Conservation (phyloP, 1,140 invertebrate species). For the Camponotus pennsylvanicus region DNA sequence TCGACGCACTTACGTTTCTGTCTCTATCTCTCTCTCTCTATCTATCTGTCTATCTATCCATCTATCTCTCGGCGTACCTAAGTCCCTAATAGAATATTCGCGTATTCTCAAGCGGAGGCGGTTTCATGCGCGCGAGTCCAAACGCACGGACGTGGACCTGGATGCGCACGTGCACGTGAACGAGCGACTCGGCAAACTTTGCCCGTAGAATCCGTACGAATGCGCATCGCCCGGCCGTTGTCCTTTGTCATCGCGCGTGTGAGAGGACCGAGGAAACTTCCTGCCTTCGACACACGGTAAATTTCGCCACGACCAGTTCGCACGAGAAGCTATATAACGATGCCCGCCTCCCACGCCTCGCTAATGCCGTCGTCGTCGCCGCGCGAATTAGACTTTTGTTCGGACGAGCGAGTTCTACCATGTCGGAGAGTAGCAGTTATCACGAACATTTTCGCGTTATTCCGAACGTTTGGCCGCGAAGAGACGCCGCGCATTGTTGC, state of each 20-base stretch:
- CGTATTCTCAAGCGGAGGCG: conserved; percentile 53
- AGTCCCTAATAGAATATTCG: conserved; percentile 65
- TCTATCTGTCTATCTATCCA: neutral
- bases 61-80: conserved; percentile 17
- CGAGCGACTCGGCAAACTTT: conserved; percentile 55
- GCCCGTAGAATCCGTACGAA: conserved; percentile 61
- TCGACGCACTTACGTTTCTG: conserved; percentile 36
- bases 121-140: conserved; percentile 35
- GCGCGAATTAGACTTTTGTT: conserved; percentile 60
- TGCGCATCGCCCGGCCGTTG: conserved; percentile 51
- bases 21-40: neutral
- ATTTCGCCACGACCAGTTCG: conserved; percentile 54
- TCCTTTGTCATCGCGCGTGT: conserved; percentile 60
- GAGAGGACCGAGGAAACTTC: conserved; percentile 56
- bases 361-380: conserved; percentile 19
- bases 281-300: conserved; percentile 64
- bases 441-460: conserved; percentile 43
- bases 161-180: conserved; percentile 34
- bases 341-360: conserved; percentile 6
- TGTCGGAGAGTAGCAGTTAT: conserved; percentile 43
- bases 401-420: conserved; percentile 48
- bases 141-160: conserved; percentile 41
- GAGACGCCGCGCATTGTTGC: conserved; percentile 31
- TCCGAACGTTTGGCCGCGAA: conserved; percentile 48
- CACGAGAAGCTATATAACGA: conserved; percentile 26